A percentile compares a stretch with the other conserved stretches of the same genome.
phyloP scores from a whole-genome alignment of 2,888 invertebrate genomes.

The Mythimna albipuncta region DNA sequence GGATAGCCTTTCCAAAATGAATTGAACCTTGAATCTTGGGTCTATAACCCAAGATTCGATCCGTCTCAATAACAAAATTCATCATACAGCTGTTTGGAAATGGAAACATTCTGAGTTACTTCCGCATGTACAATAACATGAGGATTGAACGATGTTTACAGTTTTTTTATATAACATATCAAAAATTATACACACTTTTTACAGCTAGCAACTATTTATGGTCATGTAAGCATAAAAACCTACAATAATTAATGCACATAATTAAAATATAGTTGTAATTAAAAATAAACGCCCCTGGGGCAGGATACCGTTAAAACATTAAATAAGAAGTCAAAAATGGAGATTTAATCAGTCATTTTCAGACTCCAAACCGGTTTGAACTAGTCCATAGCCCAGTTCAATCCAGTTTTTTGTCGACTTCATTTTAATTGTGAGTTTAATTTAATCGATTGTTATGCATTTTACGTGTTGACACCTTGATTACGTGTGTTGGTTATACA shows the following conservation, averaged over 20 bases:
- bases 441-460: slow-evolving; percentile 33
- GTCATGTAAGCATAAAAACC: neutral
- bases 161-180: neutral
- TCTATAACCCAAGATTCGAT: too few species aligned
- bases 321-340: slow-evolving; percentile 18
- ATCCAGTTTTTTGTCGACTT: slow-evolving; percentile 40
- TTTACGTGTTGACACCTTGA: slow-evolving; percentile 32
- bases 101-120: neutral
- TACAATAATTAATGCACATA: slow-evolving; percentile 24
- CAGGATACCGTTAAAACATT: slow-evolving; percentile 33
- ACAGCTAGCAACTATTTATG: neutral
- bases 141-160: too few species aligned
- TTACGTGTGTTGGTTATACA: slow-evolving; percentile 30
- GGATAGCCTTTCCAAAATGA: too few species aligned
- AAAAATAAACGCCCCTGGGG: slow-evolving; percentile 15
- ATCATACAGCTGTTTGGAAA: neutral
- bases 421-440: slow-evolving; percentile 23
- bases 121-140: too few species aligned
- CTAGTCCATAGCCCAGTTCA: slow-evolving; percentile 43
- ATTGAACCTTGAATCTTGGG: too few species aligned
- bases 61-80: neutral
- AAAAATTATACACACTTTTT: slow-evolving; percentile 9
- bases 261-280: slow-evolving; percentile 16
- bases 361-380: slow-evolving; percentile 37
- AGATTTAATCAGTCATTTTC: slow-evolving; percentile 35